A percentile compares a stretch with the other conserved stretches of the same genome.
Conservation (phyloP, 2,113 vertebrate species). For the Lasiurus cinereus region DNA sequence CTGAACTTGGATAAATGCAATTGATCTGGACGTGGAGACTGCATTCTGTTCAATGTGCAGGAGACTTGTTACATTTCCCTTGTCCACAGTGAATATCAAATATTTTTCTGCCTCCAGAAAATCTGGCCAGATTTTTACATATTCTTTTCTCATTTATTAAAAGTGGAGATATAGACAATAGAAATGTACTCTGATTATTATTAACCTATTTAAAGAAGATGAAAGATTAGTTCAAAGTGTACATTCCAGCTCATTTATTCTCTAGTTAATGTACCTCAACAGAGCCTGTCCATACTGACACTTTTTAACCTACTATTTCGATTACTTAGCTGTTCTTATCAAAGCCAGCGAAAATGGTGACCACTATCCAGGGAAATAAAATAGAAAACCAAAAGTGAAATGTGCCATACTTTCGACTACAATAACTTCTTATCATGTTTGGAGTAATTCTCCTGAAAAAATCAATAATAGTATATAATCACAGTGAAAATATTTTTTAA, state of each 20-base stretch:
- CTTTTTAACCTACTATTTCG: slow-evolving; percentile 36
- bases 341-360: slow-evolving; percentile 18
- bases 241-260: neutral
- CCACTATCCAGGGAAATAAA: slow-evolving; percentile 46
- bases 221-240: neutral
- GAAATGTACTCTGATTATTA: neutral
- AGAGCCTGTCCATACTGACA: neutral
- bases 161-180: neutral
- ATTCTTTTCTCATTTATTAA: neutral
- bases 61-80: neutral
- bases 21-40: neutral
- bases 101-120: neutral
- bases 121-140: slow-evolving; percentile 15
- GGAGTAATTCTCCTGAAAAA: neutral
- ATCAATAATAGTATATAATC: neutral
- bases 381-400: slow-evolving; percentile 7
- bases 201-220: slow-evolving; percentile 38
- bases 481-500: slow-evolving; percentile 50
- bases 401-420: neutral
- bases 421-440: neutral
- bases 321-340: slow-evolving; percentile 42
- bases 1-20: neutral
- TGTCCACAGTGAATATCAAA: neutral
- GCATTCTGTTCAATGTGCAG: neutral
- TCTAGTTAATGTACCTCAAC: neutral